Base-by-base conservation (phyloP, 2,888 invertebrate species). In the Lepidocyrtinus sp. region DNA sequence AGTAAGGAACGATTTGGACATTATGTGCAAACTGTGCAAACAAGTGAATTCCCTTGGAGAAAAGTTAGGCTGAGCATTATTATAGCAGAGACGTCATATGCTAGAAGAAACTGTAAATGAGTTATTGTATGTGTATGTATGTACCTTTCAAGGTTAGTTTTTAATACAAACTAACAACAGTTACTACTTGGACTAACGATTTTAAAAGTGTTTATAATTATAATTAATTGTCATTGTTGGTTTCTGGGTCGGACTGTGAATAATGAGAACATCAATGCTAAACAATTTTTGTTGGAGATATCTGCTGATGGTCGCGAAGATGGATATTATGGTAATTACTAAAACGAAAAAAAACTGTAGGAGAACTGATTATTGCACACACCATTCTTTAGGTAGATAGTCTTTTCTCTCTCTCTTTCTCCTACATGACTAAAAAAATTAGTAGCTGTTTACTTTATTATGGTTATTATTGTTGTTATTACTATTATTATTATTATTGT, bases 101-200 rank as follows among this genome's bases (percentile, higher is more conserved):
- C n/a, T n/a, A 12, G 12, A 50, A 50, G 17, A 50, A n/a, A 50
- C 2, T 72, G 72, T 77, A 61, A 68, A 76, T 76, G 65, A 62
- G 65, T 72, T 65, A n/a, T n/a, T n/a, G 71, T 77, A 72, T 77
- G 77, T 71, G 70, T 76, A 76, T 71, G 77, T 77, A 67, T 77
- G 77, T 72, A 77, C 77, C 77, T 76, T 72, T 77, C 72, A 67
- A 50, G 61, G 72, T 77, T 77, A 71, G 77, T 77, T 77, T n/a
- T n/a, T 36, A 55, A 50, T 68, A 21, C 64, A 27, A n/a, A 64
- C 77, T 77, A 77, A 77, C 61, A 76, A 65, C 65, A 65, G 71
- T 55, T 70, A 70, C 71, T 45, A 77, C 50, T 67, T 71, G 72
- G 72, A 72, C 61, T 64, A 72, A 72, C 77, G 62, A 77, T 72